Evolutionary conservation across 2,888 invertebrate species (phyloP).

Genomic region (Colostygia pectinataria): DNA sequence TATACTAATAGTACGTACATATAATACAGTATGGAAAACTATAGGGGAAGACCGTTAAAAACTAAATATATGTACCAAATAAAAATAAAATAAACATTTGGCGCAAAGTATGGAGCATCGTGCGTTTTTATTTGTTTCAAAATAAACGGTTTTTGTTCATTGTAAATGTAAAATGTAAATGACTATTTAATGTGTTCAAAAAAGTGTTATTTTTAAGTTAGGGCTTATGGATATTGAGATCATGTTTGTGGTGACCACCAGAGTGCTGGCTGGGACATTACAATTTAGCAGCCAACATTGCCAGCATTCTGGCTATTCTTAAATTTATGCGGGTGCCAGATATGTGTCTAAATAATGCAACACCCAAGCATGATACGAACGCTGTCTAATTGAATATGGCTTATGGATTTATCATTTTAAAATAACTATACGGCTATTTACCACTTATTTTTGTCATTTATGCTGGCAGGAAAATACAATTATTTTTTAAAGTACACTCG

Average conservation of each 20-base stretch:
- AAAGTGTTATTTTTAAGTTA: background rate
- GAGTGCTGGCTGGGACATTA: background rate
- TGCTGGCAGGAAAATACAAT: no score
- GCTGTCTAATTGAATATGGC: no score
- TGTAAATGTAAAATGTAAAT: no score
- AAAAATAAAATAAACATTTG: constrained; percentile 7
- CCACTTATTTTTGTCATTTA: no score
- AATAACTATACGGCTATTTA: no score
- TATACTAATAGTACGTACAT: constrained; percentile 48
- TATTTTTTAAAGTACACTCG: no score
- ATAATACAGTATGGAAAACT: constrained; percentile 37
- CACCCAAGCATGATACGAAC: background rate
- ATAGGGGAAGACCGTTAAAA: constrained; percentile 25
- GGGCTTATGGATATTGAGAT: constrained; percentile 24
- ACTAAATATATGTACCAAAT: constrained; percentile 5
- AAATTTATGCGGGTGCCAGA: constrained; percentile 4
- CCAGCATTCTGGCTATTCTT: constrained; percentile 11
- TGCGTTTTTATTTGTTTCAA: background rate
- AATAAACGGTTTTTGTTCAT: background rate
- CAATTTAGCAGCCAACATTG: background rate
- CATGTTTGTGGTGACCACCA: constrained; percentile 13
- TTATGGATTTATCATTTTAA: no score
- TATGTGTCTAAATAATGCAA: background rate
- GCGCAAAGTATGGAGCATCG: constrained; percentile 7
- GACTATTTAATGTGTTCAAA: background rate